Evolutionary conservation across 2,113 vertebrate genomes (phyloP).

Genomic region (Pachycephala philippinensis): DNA sequence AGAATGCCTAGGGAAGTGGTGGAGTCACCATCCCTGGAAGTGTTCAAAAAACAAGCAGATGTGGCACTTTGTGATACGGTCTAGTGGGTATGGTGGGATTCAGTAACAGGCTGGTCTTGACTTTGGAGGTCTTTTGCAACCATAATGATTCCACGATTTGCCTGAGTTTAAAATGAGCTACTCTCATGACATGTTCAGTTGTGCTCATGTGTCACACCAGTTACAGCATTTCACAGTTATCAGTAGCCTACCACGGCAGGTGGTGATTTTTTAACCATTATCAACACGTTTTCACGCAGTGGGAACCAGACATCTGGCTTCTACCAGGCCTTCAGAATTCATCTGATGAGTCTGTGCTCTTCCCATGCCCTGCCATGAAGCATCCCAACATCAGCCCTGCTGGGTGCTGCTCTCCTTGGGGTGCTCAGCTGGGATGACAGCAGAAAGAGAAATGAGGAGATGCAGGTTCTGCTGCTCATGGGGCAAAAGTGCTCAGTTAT

Average conservation of each 20-base stretch:
- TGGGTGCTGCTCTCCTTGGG: accelerated
- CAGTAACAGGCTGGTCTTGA: not conserved
- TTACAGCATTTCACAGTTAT: not conserved
- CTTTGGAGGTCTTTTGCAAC: not conserved
- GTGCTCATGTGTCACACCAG: not conserved
- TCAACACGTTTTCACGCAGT: not conserved
- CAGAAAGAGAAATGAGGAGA: not conserved
- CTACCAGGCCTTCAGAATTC: not conserved
- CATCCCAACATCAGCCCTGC: not conserved
- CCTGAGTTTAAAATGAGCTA: not conserved
- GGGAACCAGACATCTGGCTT: conserved; percentile 23
- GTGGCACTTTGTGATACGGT: not conserved
- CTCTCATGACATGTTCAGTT: not conserved
- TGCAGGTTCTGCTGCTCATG: not conserved
- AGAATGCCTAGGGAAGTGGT: not conserved
- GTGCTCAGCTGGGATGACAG: not conserved
- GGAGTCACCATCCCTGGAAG: not conserved
- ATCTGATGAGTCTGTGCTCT: not conserved
- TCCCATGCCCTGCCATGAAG: not conserved
- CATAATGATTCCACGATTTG: not conserved
- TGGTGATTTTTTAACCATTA: not conserved
- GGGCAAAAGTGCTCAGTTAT: not conserved
- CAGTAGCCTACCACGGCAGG: not conserved
- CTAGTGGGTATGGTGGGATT: not conserved
- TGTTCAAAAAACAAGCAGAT: not conserved